Base-by-base conservation (phyloP, 2,797 vertebrate species). In the Channallabes apus region DNA sequence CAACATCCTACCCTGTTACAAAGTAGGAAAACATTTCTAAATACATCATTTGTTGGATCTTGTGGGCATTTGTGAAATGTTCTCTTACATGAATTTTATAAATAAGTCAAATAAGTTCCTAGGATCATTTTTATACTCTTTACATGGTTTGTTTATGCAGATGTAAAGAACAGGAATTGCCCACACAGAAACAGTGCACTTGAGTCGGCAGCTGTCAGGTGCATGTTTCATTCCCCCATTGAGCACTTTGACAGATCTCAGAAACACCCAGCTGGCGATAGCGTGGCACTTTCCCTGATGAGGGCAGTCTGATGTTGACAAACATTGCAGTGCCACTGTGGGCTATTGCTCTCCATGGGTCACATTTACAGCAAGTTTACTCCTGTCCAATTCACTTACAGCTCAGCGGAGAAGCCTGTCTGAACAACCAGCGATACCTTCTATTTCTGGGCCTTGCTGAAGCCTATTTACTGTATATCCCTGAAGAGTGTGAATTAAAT, bases 321-420 rank as follows among this genome's bases (percentile, higher is more conserved):
- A 93, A 94, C 93, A 94, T 89, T 89, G 91, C 91, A 89, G 90
- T 90, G 90, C 89, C 91, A 92, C 93, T 90, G 93, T 92, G 90
- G 92, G 91, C 91, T 86, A 82, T n/a, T 85, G 84, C 91, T 88
- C 90, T 90, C 91, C 80, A 87, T 22, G 78, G 92, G 84, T 89
- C 87, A 92, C 88, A 82, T 93, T 92, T 90, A 93, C 89, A 86
- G 84, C 80, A 84, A 88, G 83, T 91, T 90, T 86, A 90, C 89
- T 88, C 80, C 91, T 93, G 93, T 93, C 94, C 82, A 75, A 84
- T 93, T 88, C 71, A 88, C 91, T 94, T 90, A 92, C 58, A 77
- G 86, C 87, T 87, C 86, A 20, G 27, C 67, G 62, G 86, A 76
- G 84, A 82, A 71, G 85, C 77, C 82, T 61, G 84, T 81, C 80